phyloP scores from a whole-genome alignment of 2,113 vertebrate genomes.

The Pollimyrus isidori region DNA sequence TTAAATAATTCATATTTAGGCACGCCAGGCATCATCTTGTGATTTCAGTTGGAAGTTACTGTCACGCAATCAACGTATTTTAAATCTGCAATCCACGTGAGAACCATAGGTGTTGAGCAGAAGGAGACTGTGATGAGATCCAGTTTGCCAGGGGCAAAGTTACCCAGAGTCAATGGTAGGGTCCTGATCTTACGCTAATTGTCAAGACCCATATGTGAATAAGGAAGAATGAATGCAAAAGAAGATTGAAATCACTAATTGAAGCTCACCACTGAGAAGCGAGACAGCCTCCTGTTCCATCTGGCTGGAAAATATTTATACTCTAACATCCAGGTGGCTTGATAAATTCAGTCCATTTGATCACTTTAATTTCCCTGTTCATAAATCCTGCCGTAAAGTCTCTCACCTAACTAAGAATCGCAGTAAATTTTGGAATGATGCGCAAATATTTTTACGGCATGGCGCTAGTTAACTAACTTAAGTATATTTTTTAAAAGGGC shows the following conservation, averaged over 20 bases:
- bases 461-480: background rate
- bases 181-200: background rate
- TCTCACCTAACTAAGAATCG: background rate
- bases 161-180: background rate
- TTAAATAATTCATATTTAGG: background rate
- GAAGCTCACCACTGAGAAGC: background rate
- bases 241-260: slow-evolving; percentile 13
- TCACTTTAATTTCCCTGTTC: background rate
- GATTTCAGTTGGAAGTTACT: background rate
- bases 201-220: background rate
- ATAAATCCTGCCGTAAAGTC: background rate
- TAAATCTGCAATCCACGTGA: background rate
- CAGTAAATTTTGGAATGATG: background rate
- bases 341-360: background rate
- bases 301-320: background rate
- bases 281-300: slow-evolving; percentile 1
- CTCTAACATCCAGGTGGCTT: background rate
- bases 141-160: background rate
- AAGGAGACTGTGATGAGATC: background rate
- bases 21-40: background rate
- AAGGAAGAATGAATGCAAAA: background rate
- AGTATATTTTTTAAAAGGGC: background rate
- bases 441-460: background rate
- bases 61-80: background rate
- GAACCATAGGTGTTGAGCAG: background rate